Base-by-base conservation (phyloP, 92 coral and sea anemone species). In the Epizoanthus scotinus region DNA sequence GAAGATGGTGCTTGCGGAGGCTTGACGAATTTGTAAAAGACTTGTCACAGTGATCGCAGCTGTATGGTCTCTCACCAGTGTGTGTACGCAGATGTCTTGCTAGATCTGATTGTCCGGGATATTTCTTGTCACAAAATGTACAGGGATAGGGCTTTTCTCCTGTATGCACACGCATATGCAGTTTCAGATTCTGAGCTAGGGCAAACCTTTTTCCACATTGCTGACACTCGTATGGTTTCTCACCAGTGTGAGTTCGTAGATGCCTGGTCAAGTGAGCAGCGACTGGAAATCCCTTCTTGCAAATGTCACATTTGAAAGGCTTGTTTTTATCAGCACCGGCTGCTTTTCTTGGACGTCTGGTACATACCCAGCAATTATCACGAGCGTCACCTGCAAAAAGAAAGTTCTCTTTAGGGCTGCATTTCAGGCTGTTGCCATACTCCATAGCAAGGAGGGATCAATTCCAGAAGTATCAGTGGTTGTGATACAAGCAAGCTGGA, bases 341-440 rank as follows among this genome's bases (percentile, higher is more conserved):
- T 10, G 31, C 54, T 59, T 75, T 75, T 53, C 55, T 75, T 29
- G 67, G 81, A 31, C 34, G 38, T 59, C 58, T 75, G 55, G 67
- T 58, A 26, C 81, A 75, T 38, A 75, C 61, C 81, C 81, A 75
- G 81, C 81, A 75, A 57, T 75, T 75, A 4, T 75, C 81, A 75
- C 42, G 81, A 58, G 55, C 55, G 19, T 24, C 44, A 75, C 81
- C 81, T 75, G 44, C 22, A 29, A 75, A 75, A 57, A 75, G 67
- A 75, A 75, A 75, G 61, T 42, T 59, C 29, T 75, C 61, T 75
- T 75, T 54, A 44, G 81, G 60, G 59, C 81, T 75, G 53, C 81
- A 44, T 58, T 55, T 58, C 34, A 75, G 67, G 81, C 40, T 75
- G 55, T 71, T 49, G 61, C 52, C 62, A 57, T 8, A 75, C 67